These are phyloP conservation scores for Stenoptilia bipunctidactyla DNA, from an alignment of 2,888 invertebrate genomes.

Conservation along the genomic window DNA sequence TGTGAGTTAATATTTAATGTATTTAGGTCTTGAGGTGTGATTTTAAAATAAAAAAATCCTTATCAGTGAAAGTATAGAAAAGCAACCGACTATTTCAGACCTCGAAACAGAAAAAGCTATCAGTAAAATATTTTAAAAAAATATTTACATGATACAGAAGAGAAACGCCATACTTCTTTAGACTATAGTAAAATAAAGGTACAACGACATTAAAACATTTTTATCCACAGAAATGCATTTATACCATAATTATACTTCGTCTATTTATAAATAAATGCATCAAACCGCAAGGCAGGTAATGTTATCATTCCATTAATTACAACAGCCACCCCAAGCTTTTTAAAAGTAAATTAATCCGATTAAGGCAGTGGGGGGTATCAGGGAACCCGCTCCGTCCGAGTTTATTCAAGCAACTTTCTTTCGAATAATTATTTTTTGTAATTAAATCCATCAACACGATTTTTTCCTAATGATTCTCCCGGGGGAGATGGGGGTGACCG, in stretches of 20 bases:
- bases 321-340: slow-evolving; percentile 64
- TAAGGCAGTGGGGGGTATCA: slow-evolving; percentile 68
- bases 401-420: slow-evolving; percentile 69
- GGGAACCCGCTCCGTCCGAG: slow-evolving; percentile 67
- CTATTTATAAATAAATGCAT: slow-evolving; percentile 35
- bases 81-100: no score
- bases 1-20: no score
- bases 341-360: slow-evolving; percentile 71
- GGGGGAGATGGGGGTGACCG: slow-evolving; percentile 36
- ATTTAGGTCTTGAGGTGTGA: no score
- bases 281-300: slow-evolving; percentile 61
- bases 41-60: no score
- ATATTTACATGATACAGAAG: no score
- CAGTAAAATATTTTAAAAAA: no score
- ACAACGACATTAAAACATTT: no score
- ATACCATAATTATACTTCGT: background rate
- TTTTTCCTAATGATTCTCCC: slow-evolving; percentile 71
- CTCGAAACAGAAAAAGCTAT: no score
- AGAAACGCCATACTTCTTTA: no score
- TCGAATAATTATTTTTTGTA: slow-evolving; percentile 71
- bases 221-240: no score
- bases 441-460: slow-evolving; percentile 73
- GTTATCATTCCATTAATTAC: slow-evolving; percentile 72
- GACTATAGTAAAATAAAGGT: no score
- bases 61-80: no score